phyloP scores from a whole-genome alignment of 2,888 invertebrate genomes.

The Deroplatys truncata region DNA sequence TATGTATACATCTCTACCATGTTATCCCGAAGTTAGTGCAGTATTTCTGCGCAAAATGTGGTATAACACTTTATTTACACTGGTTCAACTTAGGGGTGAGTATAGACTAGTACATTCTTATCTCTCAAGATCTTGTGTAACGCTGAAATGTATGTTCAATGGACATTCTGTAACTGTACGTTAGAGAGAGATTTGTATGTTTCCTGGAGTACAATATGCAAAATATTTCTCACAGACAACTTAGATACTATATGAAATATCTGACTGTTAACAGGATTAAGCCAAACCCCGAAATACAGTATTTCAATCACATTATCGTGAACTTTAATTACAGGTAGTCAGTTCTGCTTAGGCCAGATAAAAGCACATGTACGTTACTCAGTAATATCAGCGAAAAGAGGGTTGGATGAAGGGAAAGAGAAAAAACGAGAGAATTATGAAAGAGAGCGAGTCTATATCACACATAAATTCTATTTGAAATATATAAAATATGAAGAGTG shows the following conservation, averaged over 20 bases:
- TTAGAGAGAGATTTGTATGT: no score
- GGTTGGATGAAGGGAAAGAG: background rate
- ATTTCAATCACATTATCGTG: slow-evolving; percentile 5
- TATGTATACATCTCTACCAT: no score
- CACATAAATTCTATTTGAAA: background rate
- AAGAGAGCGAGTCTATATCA: background rate
- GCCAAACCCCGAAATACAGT: background rate
- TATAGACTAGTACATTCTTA: no score
- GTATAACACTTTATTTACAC: no score
- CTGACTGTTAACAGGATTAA: background rate
- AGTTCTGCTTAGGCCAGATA: background rate
- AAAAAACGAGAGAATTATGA: background rate
- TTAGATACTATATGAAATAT: background rate
- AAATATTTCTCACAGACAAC: background rate
- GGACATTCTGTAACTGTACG: no score
- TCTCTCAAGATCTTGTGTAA: no score
- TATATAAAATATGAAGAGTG: background rate
- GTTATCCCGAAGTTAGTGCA: no score
- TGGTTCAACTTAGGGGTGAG: no score
- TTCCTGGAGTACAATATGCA: background rate
- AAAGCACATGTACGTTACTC: background rate
- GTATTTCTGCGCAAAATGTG: no score
- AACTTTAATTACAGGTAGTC: slow-evolving; percentile 3
- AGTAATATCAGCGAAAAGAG: background rate
- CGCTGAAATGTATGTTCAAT: no score